Evolutionary conservation across 2,113 vertebrate species (phyloP).

Genomic region (Nanger granti): DNA sequence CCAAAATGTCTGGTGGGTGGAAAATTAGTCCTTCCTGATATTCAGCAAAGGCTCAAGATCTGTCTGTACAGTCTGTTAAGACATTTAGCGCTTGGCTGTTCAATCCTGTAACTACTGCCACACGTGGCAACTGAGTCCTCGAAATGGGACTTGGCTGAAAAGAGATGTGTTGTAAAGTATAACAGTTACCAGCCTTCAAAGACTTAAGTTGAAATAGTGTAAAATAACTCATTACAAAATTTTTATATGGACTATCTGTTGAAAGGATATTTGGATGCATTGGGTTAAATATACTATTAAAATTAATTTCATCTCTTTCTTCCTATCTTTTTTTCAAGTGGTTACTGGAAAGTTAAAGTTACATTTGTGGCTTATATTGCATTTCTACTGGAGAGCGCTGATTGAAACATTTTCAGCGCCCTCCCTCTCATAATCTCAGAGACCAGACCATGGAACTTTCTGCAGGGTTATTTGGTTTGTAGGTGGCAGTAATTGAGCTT

Average conservation of each 20-base stretch:
- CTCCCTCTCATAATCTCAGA: background rate
- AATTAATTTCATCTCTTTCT: background rate
- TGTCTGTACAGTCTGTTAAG: conserved; percentile 8
- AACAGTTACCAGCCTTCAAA: background rate
- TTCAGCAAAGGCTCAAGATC: background rate
- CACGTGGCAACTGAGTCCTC: background rate
- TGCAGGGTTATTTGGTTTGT: background rate
- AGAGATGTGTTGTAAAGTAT: background rate
- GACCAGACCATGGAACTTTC: background rate
- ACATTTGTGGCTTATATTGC: background rate
- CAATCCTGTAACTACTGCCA: background rate
- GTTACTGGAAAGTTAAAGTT: background rate
- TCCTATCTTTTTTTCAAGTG: background rate
- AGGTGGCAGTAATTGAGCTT: background rate
- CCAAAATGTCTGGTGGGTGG: background rate
- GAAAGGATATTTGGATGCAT: background rate
- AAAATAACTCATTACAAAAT: background rate
- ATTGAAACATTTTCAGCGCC: background rate
- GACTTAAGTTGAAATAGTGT: background rate
- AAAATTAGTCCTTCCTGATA: background rate
- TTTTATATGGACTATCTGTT: background rate
- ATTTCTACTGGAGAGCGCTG: background rate
- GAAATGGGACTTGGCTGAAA: conserved; percentile 11
- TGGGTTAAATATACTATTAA: background rate
- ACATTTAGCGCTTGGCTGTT: background rate